Percentiles rank a stretch among this genome's conserved stretches.
Conservation (phyloP, 2,113 vertebrate species). For the Rallus limicola region DNA sequence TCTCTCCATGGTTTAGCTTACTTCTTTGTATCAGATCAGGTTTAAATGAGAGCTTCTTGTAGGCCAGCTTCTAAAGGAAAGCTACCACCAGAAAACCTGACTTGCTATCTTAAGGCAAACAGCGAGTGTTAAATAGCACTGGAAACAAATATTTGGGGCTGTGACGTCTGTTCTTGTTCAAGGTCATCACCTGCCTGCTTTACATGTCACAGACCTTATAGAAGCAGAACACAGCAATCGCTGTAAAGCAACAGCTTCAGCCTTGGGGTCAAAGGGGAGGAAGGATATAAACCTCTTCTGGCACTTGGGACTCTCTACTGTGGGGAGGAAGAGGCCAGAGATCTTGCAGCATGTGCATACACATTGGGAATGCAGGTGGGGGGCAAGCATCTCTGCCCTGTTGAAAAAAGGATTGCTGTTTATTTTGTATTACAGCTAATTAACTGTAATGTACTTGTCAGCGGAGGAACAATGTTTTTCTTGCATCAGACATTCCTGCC, state of each 20-base stretch:
- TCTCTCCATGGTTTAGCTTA: neutral
- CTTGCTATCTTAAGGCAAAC: neutral
- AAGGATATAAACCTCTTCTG: neutral
- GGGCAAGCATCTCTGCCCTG: neutral
- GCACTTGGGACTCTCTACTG: neutral
- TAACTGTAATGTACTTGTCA: neutral
- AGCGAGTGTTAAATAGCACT: neutral
- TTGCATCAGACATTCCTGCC: fast-evolving
- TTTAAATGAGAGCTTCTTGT: neutral
- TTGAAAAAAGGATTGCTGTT: neutral
- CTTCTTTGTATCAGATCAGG: neutral
- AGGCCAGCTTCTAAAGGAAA: neutral
- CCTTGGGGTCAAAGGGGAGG: neutral
- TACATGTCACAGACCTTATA: neutral
- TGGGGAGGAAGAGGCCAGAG: neutral
- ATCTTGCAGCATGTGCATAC: neutral
- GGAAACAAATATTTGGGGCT: neutral
- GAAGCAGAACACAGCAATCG: neutral
- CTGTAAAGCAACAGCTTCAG: neutral
- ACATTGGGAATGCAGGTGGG: neutral
- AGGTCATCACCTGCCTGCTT: neutral
- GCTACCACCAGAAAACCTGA: neutral
- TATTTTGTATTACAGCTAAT: neutral
- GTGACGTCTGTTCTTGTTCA: neutral
- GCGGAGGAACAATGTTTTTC: neutral